Percentiles rank a stretch among this genome's conserved stretches.
phyloP scores from a whole-genome alignment of 2,113 vertebrate species.

The Elephantulus edwardii region DNA sequence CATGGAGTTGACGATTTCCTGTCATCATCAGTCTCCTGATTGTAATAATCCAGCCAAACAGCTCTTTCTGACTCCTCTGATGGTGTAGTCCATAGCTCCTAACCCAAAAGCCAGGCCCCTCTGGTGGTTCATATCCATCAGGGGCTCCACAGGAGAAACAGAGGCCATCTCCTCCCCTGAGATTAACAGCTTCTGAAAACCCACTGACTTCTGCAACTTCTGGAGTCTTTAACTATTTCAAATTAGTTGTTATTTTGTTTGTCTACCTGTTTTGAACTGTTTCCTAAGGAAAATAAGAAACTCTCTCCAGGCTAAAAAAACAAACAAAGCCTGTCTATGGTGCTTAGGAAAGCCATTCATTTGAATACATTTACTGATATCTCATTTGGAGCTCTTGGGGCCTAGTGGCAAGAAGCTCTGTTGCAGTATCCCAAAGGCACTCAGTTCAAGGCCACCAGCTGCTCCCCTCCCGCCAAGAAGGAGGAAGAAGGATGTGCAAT shows the following conservation, averaged over 20 bases:
- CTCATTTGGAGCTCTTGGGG: neutral
- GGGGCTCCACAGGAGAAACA: too few relatives aligned
- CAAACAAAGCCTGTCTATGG: neutral
- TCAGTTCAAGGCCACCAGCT: too few relatives aligned
- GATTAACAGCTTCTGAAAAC: too few relatives aligned
- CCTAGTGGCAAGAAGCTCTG: too few relatives aligned
- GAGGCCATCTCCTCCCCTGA: too few relatives aligned
- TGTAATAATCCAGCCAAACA: fast-evolving
- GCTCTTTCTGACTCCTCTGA: too few relatives aligned
- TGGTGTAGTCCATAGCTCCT: too few relatives aligned
- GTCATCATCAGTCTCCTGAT: neutral
- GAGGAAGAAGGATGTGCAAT: too few relatives aligned
- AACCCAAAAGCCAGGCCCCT: too few relatives aligned
- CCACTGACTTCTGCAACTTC: neutral
- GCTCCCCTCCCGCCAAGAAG: too few relatives aligned
- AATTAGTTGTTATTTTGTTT: neutral
- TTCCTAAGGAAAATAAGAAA: neutral
- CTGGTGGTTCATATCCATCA: too few relatives aligned
- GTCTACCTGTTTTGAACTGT: neutral
- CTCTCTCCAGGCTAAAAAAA: neutral
- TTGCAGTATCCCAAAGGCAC: too few relatives aligned
- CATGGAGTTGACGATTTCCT: fast-evolving
- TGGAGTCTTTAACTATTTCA: neutral
- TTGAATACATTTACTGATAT: neutral
- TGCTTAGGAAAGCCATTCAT: neutral